Conservation (phyloP, 2,113 vertebrate species). For the Hippocampus mohnikei region DNA sequence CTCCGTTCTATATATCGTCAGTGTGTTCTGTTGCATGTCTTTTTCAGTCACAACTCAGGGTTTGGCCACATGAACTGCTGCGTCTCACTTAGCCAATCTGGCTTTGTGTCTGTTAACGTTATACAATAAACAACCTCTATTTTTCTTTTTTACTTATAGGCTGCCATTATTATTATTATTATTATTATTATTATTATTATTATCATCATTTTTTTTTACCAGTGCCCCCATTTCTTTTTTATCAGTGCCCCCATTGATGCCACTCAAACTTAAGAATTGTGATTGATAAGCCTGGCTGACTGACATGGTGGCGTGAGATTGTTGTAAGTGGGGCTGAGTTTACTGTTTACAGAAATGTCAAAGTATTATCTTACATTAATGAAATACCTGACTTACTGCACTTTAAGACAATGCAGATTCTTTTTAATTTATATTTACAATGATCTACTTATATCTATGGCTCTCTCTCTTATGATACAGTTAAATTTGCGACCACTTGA, state of each 20-base stretch:
- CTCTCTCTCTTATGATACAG: too few relatives aligned
- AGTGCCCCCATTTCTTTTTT: too few relatives aligned
- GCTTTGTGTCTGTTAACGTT: constrained; percentile 9
- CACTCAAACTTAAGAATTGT: constrained; percentile 11
- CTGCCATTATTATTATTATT: not conserved
- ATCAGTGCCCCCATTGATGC: too few relatives aligned
- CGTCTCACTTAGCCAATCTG: constrained; percentile 47
- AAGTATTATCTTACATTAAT: too few relatives aligned
- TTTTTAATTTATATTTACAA: too few relatives aligned
- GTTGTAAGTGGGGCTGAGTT: constrained; percentile 12
- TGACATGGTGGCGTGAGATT: constrained; percentile 37
- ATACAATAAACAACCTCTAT: constrained; percentile 22
- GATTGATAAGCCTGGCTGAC: constrained; percentile 48
- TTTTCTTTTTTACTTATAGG: constrained; percentile 21
- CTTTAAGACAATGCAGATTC: too few relatives aligned
- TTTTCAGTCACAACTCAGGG: constrained; percentile 34
- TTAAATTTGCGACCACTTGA: too few relatives aligned
- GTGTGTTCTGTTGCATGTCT: constrained; percentile 31
- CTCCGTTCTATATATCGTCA: constrained; percentile 45
- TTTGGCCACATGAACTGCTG: constrained; percentile 30
- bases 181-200: too few relatives aligned
- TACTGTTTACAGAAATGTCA: too few relatives aligned
- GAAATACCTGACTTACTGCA: too few relatives aligned
- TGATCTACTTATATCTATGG: too few relatives aligned
- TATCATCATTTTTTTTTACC: too few relatives aligned